phyloP scores from a whole-genome alignment of 2,888 invertebrate species.

The Perizoma flavofasciatum region DNA sequence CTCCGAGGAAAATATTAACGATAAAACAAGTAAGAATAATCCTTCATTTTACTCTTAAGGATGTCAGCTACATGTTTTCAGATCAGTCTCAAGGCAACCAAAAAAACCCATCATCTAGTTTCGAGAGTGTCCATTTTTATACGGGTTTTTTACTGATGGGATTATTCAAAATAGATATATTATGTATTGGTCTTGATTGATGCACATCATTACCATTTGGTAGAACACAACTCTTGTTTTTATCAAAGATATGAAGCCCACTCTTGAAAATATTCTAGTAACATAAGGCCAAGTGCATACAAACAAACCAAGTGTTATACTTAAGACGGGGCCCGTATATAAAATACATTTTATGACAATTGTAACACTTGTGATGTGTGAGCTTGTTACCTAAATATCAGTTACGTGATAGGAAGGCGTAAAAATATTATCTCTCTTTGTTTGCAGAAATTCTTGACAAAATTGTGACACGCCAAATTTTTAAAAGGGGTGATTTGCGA shows the following conservation, averaged over 20 bases:
- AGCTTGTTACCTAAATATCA: too few relatives aligned
- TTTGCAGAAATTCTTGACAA: too few relatives aligned
- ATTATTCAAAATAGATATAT: conserved; percentile 8
- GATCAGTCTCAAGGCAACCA: neutral
- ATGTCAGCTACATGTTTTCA: neutral
- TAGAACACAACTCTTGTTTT: conserved; percentile 65
- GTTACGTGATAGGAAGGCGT: too few relatives aligned
- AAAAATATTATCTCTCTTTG: too few relatives aligned
- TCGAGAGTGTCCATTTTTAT: neutral
- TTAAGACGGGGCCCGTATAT: too few relatives aligned
- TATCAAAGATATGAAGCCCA: conserved; percentile 59
- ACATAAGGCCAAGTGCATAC: conserved; percentile 29
- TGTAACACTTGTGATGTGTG: too few relatives aligned
- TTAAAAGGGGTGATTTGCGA: too few relatives aligned
- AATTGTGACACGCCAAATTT: too few relatives aligned
- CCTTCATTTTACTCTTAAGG: conserved; percentile 15
- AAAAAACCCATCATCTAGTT: neutral
- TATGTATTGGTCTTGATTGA: conserved; percentile 58
- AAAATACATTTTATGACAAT: too few relatives aligned
- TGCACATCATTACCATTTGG: conserved; percentile 66
- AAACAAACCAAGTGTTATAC: neutral
- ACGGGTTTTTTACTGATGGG: neutral
- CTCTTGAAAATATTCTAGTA: conserved; percentile 37
- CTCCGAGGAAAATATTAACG: too few relatives aligned
- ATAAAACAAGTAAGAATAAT: too few relatives aligned